These are phyloP conservation scores for Cuniculus paca DNA, from an alignment of 2,797 vertebrate genomes.

Conservation along the genomic window DNA sequence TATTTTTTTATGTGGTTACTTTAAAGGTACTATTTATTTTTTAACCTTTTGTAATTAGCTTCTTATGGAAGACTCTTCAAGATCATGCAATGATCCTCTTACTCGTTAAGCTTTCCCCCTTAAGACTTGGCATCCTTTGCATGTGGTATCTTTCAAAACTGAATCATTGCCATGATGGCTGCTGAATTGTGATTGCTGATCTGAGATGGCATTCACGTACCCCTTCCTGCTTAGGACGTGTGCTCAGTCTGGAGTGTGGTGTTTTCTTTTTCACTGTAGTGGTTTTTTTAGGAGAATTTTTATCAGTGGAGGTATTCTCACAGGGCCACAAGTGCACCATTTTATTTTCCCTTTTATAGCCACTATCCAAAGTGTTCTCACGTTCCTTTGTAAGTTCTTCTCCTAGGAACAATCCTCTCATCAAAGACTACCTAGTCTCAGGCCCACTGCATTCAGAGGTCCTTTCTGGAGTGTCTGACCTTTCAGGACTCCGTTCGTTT, in stretches of 20 bases:
- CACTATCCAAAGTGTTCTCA: too few species aligned
- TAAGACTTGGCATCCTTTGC: not conserved
- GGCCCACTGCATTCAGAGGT: accelerated
- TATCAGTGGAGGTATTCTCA: not conserved
- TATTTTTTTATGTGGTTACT: not conserved
- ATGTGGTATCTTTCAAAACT: accelerated
- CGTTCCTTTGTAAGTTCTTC: not conserved
- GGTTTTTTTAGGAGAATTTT: not conserved
- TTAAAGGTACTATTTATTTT: not conserved
- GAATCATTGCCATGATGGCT: not conserved
- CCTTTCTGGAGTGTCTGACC: not conserved
- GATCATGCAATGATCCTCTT: not conserved
- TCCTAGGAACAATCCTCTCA: not conserved
- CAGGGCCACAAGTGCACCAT: not conserved
- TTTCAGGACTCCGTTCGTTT: not conserved
- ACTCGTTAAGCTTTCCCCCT: not conserved
- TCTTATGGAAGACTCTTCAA: not conserved
- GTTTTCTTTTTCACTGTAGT: not conserved
- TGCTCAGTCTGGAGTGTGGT: too few species aligned
- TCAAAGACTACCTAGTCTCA: not conserved
- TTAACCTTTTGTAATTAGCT: not conserved
- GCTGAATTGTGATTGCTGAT: not conserved
- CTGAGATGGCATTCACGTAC: not conserved
- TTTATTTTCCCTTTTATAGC: not conserved
- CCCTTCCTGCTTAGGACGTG: accelerated